Evolutionary conservation across 2,797 vertebrate species (phyloP), one percentile per base, ranked within the genome.

Genomic region (Enteromius unitaeniatus): DNA sequence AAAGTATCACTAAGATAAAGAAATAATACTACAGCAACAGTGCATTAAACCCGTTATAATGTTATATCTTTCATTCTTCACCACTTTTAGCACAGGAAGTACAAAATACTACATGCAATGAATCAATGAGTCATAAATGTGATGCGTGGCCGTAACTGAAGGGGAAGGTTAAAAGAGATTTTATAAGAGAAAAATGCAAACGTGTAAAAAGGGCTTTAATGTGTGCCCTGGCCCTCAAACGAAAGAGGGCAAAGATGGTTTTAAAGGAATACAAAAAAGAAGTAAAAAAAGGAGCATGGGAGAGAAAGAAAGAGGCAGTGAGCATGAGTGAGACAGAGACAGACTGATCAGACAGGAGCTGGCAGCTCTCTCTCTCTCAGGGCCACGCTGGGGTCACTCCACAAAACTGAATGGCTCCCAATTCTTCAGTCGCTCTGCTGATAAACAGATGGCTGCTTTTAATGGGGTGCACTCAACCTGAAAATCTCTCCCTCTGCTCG

Each of bases 371-470:
- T 86, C 88, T 86, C 84, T 73, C 75, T 67, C 79, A 78, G 84
- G 85, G 84, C 83, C 81, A 55, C 21, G 55, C 49, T 83, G 83
- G 82, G 87, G 84, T 87, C 84, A 84, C 78, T 64, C 79, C 84
- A 85, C 87, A 86, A 87, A 88, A 86, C 78, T 84, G 81, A 85
- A 85, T 85, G 74, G 69, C 80, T 86, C 84, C 78, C 82, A 68
- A 79, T 78, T 85, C 84, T 84, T 85, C 88, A 81, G 76, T 79
- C 82, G 82, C 79, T 86, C 83, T 67, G 64, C 80, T 79, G 83
- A 89, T 88, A 89, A 91, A 90, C 91, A 92, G 90, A 91, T 91
- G 89, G 91, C 91, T 88, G 86, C 87, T 87, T 91, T 90, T 92
- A 91, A 90, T 88, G 78, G 90, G 87, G 85, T 86, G 88, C 87